Percentiles rank a stretch among this genome's conserved stretches.
Evolutionary conservation across 2,888 invertebrate species (phyloP).

Genomic region (Eupithecia vulgata): DNA sequence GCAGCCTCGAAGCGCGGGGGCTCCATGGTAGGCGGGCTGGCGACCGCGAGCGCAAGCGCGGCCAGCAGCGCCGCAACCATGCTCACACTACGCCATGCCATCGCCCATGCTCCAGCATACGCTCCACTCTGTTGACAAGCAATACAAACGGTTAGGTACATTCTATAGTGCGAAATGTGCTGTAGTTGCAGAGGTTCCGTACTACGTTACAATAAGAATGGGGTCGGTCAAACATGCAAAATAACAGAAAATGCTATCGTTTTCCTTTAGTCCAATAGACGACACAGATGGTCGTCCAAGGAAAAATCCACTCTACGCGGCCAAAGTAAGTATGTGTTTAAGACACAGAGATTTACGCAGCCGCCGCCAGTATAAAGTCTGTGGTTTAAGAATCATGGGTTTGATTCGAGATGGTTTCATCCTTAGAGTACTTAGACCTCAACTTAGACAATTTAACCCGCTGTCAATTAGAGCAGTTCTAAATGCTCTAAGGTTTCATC

Average conservation of each 20-base stretch:
- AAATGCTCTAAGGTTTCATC: no score
- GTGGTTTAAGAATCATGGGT: neutral
- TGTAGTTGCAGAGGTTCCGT: neutral
- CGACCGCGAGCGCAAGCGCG: conserved; percentile 55
- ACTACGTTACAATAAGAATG: neutral
- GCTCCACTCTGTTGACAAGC: conserved; percentile 49
- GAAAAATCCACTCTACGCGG: neutral
- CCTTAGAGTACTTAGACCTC: no score
- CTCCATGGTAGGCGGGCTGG: conserved; percentile 69
- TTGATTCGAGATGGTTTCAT: no score
- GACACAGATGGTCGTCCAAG: neutral
- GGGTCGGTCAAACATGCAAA: neutral
- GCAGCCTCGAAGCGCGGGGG: conserved; percentile 82
- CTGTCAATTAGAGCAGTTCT: no score
- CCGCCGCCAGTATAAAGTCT: no score
- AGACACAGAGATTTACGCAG: no score
- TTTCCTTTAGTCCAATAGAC: neutral
- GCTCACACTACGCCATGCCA: conserved; percentile 76
- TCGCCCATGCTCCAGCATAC: conserved; percentile 68
- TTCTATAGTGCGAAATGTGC: neutral
- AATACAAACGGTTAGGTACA: conserved; percentile 1
- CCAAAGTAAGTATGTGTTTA: no score
- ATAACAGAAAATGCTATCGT: neutral
- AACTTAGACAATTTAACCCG: no score
- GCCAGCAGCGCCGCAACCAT: conserved; percentile 70